These are phyloP conservation scores for Andrena hattorfiana DNA, from an alignment of 2,888 invertebrate species.

Conservation along the genomic window DNA sequence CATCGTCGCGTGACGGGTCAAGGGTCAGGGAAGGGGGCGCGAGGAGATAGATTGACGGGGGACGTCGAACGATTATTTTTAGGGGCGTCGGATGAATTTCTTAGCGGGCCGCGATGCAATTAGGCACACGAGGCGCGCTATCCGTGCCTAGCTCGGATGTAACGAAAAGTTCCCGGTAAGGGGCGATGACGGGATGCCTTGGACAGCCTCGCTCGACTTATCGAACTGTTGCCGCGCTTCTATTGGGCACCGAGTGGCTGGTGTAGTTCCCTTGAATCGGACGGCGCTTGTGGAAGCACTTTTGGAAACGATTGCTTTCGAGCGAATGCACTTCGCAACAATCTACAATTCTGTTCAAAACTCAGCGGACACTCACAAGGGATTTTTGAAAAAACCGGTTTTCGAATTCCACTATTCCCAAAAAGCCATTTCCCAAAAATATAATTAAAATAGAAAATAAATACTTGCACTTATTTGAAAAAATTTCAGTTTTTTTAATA, in stretches of 20 bases:
- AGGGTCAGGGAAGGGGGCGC: conserved; percentile 18
- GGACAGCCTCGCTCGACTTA: neutral
- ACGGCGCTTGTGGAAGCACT: too few relatives aligned
- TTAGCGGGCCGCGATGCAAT: conserved; percentile 19
- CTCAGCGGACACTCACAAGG: too few relatives aligned
- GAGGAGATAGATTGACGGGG: neutral
- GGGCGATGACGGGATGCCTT: neutral
- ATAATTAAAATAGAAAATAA: too few relatives aligned
- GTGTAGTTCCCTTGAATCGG: too few relatives aligned
- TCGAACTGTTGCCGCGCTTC: neutral
- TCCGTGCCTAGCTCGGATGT: neutral
- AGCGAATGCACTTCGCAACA: too few relatives aligned
- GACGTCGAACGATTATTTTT: conserved; percentile 39
- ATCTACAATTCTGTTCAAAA: too few relatives aligned
- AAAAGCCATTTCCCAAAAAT: too few relatives aligned
- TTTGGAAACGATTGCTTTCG: too few relatives aligned
- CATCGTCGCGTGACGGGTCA: conserved; percentile 58
- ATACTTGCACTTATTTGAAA: too few relatives aligned
- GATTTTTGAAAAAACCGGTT: too few relatives aligned
- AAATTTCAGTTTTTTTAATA: too few relatives aligned
- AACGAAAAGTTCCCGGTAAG: conserved; percentile 5
- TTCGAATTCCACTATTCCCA: too few relatives aligned
- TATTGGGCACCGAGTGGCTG: neutral
- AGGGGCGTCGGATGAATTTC: conserved; percentile 32
- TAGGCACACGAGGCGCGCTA: conserved; percentile 7